Conservation (phyloP, 2,113 vertebrate species). For the Larimichthys crocea region DNA sequence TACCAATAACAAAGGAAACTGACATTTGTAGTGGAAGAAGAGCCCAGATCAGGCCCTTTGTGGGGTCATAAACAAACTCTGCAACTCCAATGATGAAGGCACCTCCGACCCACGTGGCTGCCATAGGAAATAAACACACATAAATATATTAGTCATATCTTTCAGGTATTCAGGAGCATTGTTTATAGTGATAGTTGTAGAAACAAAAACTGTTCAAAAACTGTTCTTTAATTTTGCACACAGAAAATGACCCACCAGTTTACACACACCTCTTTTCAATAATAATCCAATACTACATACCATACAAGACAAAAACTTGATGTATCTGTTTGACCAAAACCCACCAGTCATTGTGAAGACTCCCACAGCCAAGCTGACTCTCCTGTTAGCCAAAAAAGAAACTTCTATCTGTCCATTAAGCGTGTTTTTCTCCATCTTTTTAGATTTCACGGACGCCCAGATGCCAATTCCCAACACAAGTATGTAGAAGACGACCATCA, state of each 20-base stretch:
- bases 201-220: no score
- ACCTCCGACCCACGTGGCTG: slow-evolving; percentile 51
- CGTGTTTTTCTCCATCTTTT: slow-evolving; percentile 1
- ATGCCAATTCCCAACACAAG: slow-evolving; percentile 35
- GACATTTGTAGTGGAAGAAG: slow-evolving; percentile 37
- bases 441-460: slow-evolving; percentile 37
- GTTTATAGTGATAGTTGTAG: no score
- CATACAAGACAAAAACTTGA: no score
- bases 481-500: slow-evolving; percentile 19
- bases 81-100: slow-evolving; percentile 35
- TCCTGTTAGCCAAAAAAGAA: slow-evolving; percentile 29
- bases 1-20: slow-evolving; percentile 23
- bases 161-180: no score
- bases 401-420: background rate
- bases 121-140: background rate
- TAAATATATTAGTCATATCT: background rate
- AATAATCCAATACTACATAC: no score
- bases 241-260: no score
- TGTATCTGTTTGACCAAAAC: background rate
- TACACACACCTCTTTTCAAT: no score
- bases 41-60: slow-evolving; percentile 33
- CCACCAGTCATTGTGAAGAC: background rate
- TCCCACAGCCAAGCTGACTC: background rate
- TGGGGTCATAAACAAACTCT: slow-evolving; percentile 37
- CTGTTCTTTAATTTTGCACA: no score